phyloP scores from a whole-genome alignment of 2,888 invertebrate species.

The Aelia acuminata region DNA sequence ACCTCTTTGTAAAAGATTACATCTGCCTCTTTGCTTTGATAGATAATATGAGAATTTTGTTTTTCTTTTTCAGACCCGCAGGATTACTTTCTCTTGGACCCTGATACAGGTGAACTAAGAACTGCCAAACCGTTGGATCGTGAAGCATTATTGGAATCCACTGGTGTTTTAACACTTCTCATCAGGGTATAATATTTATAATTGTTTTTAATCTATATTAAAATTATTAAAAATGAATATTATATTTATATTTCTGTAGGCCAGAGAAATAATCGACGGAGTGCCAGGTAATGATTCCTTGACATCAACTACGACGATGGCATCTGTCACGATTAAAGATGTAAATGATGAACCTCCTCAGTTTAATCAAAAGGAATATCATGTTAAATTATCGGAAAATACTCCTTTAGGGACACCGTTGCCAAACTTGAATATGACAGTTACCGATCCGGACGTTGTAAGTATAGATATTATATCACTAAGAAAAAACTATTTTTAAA shows the following conservation, averaged over 20 bases:
- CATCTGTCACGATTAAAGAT: constrained; percentile 87
- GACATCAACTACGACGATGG: constrained; percentile 80
- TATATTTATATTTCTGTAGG: constrained; percentile 71
- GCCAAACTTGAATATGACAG: constrained; percentile 86
- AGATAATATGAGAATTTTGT: background rate
- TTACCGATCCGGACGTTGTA: constrained; percentile 88
- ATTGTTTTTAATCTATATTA: background rate
- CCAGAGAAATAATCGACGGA: constrained; percentile 84
- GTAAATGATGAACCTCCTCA: constrained; percentile 91
- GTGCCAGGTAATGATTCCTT: constrained; percentile 77
- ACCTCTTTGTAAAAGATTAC: no score
- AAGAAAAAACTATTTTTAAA: no score
- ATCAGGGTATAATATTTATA: constrained; percentile 73
- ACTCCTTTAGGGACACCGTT: constrained; percentile 85
- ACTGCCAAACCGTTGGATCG: constrained; percentile 89
- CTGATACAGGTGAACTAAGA: constrained; percentile 82
- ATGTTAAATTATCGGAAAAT: constrained; percentile 85
- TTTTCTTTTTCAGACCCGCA: constrained; percentile 79
- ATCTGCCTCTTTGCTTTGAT: no score
- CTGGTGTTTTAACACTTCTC: constrained; percentile 83
- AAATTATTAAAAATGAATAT: background rate
- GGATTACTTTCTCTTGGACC: constrained; percentile 87
- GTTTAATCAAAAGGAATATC: constrained; percentile 87
- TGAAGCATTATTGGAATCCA: constrained; percentile 81
- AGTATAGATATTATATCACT: constrained; percentile 64